Conservation (phyloP, 2,888 invertebrate species). For the Agrotis exclamationis region DNA sequence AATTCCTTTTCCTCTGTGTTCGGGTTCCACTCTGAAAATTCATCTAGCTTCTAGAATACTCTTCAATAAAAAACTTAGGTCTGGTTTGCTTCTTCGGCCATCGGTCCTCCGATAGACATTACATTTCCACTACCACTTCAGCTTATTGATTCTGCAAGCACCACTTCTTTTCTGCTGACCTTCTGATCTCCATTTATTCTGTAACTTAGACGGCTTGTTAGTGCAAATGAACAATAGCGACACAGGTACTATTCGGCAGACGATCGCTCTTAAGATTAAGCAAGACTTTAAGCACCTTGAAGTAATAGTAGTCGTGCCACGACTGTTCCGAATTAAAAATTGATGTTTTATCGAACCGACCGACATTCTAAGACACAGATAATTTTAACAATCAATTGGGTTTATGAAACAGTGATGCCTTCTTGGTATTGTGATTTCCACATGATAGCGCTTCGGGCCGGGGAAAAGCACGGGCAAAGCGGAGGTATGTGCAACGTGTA, state of each 20-base stretch:
- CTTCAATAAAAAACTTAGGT: too few relatives aligned
- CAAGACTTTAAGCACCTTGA: conserved; percentile 60
- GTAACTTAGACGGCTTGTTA: conserved; percentile 71
- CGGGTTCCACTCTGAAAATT: too few relatives aligned
- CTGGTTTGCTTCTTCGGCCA: too few relatives aligned
- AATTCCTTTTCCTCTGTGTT: too few relatives aligned
- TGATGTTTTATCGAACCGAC: conserved; percentile 74
- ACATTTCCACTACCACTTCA: too few relatives aligned
- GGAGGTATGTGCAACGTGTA: too few relatives aligned
- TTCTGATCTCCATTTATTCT: conserved; percentile 24
- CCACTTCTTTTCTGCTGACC: background rate
- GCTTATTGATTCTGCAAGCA: background rate
- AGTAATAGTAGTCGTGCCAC: conserved; percentile 70
- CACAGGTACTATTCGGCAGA: conserved; percentile 63
- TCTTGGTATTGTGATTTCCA: too few relatives aligned
- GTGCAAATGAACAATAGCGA: conserved; percentile 72
- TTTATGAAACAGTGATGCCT: conserved; percentile 48
- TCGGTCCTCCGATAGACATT: too few relatives aligned
- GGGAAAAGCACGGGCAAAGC: too few relatives aligned
- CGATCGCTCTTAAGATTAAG: conserved; percentile 69
- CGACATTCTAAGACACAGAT: conserved; percentile 72
- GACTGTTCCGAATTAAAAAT: conserved; percentile 81
- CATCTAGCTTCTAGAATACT: too few relatives aligned
- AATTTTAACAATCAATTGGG: conserved; percentile 54
- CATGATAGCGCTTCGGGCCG: too few relatives aligned